Evolutionary conservation across 2,797 vertebrate genomes (phyloP).

Genomic region (Cirrhinus mrigala): DNA sequence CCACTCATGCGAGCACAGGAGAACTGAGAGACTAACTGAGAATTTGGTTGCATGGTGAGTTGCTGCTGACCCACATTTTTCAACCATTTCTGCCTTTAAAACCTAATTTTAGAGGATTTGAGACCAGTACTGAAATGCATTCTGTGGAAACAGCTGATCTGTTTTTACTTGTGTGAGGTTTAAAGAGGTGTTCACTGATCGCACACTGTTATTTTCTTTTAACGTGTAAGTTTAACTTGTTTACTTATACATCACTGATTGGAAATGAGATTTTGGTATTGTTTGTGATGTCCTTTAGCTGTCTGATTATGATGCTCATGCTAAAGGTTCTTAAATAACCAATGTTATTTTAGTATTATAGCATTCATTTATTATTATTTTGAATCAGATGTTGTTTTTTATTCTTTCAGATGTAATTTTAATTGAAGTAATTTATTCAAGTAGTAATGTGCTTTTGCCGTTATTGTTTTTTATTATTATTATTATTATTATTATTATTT

Average conservation of each 20-base stretch:
- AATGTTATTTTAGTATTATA: not conserved
- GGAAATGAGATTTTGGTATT: not conserved
- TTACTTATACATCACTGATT: not conserved
- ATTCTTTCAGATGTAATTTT: not conserved
- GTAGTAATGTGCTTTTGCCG: not conserved
- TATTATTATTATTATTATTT: too few relatives aligned
- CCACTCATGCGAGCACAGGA: not conserved
- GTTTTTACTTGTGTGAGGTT: not conserved
- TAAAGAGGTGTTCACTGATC: not conserved
- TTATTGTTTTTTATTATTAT: not conserved
- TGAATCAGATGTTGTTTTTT: not conserved
- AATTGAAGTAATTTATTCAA: not conserved
- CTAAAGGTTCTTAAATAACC: not conserved
- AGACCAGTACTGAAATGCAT: not conserved
- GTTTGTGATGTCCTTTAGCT: not conserved
- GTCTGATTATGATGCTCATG: not conserved
- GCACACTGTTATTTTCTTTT: not conserved
- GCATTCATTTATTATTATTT: not conserved
- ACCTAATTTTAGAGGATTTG: conserved; percentile 7
- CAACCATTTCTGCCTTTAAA: not conserved
- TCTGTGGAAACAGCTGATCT: not conserved
- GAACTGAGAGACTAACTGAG: conserved; percentile 18
- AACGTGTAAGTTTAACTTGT: not conserved
- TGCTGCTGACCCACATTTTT: not conserved
- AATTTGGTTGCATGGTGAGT: conserved; percentile 44